phyloP scores from a whole-genome alignment of 2,797 vertebrate species.

The Aplochiton taeniatus region DNA sequence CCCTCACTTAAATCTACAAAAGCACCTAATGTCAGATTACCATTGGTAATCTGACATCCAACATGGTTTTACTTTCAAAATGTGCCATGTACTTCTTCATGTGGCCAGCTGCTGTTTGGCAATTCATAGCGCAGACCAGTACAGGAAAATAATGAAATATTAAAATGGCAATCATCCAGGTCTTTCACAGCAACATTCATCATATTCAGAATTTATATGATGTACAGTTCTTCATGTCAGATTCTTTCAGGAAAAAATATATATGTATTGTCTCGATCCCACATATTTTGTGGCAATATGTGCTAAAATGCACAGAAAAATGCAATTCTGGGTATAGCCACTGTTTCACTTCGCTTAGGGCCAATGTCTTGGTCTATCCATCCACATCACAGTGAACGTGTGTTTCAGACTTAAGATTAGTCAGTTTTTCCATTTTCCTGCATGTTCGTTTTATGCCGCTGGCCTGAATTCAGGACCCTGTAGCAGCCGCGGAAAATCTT shows the following conservation, averaged over 20 bases:
- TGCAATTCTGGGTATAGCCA: slow-evolving; percentile 70
- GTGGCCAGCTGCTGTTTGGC: no score
- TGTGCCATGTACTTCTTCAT: no score
- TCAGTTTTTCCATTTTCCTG: slow-evolving; percentile 91
- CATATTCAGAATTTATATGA: background rate
- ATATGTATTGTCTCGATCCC: slow-evolving; percentile 33
- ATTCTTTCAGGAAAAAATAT: slow-evolving; percentile 48
- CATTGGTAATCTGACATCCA: no score
- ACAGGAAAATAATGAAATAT: no score
- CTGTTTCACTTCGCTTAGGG: slow-evolving; percentile 55
- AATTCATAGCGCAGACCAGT: no score
- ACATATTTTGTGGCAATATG: slow-evolving; percentile 42
- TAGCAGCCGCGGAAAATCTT: slow-evolving; percentile 94
- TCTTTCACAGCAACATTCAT: no score
- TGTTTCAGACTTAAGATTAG: slow-evolving; percentile 57
- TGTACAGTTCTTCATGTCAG: slow-evolving; percentile 39
- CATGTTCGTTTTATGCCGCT: slow-evolving; percentile 64
- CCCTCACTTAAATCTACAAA: no score
- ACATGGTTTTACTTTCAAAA: no score
- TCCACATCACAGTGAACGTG: slow-evolving; percentile 33
- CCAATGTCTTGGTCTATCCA: slow-evolving; percentile 45
- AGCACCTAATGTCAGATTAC: no score
- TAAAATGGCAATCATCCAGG: no score
- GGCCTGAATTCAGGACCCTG: slow-evolving; percentile 84
- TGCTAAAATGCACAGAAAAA: slow-evolving; percentile 40